Evolutionary conservation across 2,113 vertebrate genomes (phyloP), one percentile per base, ranked within the genome.

Genomic region (Ctenomys sociabilis): DNA sequence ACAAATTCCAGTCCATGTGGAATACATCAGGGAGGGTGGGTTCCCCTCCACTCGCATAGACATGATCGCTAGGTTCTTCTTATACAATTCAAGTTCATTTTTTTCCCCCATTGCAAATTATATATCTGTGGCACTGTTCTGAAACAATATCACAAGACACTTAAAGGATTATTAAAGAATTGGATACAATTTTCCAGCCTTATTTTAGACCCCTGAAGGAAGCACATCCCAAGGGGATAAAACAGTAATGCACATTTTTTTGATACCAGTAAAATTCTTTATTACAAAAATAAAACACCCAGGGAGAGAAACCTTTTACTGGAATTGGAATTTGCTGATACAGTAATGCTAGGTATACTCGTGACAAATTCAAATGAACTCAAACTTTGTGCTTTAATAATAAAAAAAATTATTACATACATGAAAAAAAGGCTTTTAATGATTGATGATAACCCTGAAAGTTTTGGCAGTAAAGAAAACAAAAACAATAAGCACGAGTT

Each of bases 111-210:
- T 43, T 89, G 88, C 72, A 97, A 98, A 98, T 97, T 97, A 97
- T 37, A 85, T 96, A 96, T 90, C 91, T 90, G 94, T 57, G 86
- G 68, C 21, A 82, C 91, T 96, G 86, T 97, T 98, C 97, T 93
- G 54, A 85, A 98, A 97, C 0, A 66, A 45, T 91, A 98, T 97
- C 88, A 96, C 72, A 94, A 97, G 96, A 95, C 0, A 0, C 92
- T 94, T 97, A 97, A 98, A 83, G 94, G 96, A 98, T 98, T 98
- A 98, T 96, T 97, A 98, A 96, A 98, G 81, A 97, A 96, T 43
- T 96, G 92, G 97, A 97, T 84, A 93, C 95, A 96, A 97, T 98
- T 97, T 98, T 97, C 93, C 75, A 96, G 86, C 73, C 91, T 98
- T 96, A 97, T 96, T 98, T 98, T 93, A 97, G 89, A 96, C 61